Base-by-base conservation (phyloP, 2,888 invertebrate species). In the Plebejus melissa region DNA sequence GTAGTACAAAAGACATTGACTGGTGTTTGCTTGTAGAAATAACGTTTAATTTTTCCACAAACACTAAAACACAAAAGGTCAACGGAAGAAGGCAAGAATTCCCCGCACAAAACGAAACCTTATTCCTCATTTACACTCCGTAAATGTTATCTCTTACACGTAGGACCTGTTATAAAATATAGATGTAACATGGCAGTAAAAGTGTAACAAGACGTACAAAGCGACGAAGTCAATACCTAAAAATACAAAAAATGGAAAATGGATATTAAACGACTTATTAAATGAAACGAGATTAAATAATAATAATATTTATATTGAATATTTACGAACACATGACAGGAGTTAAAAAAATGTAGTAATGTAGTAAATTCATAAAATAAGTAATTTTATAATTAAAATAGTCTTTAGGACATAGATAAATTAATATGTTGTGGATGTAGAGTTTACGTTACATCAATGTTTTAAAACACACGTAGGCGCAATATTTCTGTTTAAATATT, bases 121-220 rank as follows among this genome's bases (percentile, higher is more conserved):
- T 78, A 80, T 88, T 86, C 83, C 85, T 84, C 85, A 80, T 87
- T 86, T 85, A 81, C 80, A 81, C 80, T 83, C 85, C 81, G 85
- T 83, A 84, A 84, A 83, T 41, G 72, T 72, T 72, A 72, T 72
- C 72, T 50, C 46, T 46, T 72, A 72, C 46, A 36, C 32, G n/a
- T 32, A 11, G 28, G 32, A 72, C 50, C 1, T 50, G 6, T 54
- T 72, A 72, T 72, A 50, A 54, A 72, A 72, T 72, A 72, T 72
- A 54, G 72, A 72, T 54, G 5, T 5, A 72, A 36, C 65, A 32
- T 32, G 32, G 32, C 32, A 32, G 32, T 32, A 32, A 32, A 32
- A 32, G 1, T 32, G 32, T 32, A 32, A 0, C 32, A 32, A 32
- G 32, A 32, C 1, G 22, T 22, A 22, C 22, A 22, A 22, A 22